Percentiles rank a stretch among this genome's conserved stretches.
Conservation (phyloP, 2,888 invertebrate species). For the Ferdinandea cuprea region DNA sequence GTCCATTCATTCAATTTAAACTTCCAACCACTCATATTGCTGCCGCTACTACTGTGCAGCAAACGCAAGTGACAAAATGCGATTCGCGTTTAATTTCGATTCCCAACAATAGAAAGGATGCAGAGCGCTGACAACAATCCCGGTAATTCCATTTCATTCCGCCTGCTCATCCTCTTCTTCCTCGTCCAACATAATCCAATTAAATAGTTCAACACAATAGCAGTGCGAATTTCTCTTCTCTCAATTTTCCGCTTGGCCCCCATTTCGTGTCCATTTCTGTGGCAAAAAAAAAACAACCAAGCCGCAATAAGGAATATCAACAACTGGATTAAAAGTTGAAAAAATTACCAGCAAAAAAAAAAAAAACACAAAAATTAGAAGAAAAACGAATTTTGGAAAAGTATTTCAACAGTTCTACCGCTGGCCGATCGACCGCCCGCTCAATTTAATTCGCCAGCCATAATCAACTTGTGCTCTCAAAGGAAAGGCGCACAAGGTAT, state of each 20-base stretch:
- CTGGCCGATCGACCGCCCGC: neutral
- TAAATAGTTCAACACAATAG: conserved; percentile 52
- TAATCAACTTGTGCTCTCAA: conserved; percentile 49
- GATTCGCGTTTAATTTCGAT: conserved; percentile 25
- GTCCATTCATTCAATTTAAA: conserved; percentile 6
- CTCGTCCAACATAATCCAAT: conserved; percentile 36
- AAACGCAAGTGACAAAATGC: conserved; percentile 32
- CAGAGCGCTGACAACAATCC: conserved; percentile 23
- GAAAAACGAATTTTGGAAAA: conserved; percentile 19
- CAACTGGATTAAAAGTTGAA: conserved; percentile 21
- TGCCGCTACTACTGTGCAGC: neutral
- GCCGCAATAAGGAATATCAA: conserved; percentile 27
- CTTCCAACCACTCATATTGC: neutral
- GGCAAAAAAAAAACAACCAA: neutral
- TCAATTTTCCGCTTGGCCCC: conserved; percentile 2
- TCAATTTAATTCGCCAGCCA: conserved; percentile 26
- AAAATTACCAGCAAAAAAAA: neutral
- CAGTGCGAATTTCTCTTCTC: neutral
- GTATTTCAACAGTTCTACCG: conserved; percentile 36
- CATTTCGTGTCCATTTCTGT: too few species aligned
- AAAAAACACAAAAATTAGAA: neutral
- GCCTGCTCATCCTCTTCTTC: neutral
- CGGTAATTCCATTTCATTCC: conserved; percentile 21
- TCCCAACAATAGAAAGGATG: conserved; percentile 15
- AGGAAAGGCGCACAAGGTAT: neutral